Evolutionary conservation across 2,797 vertebrate species (phyloP).

Genomic region (Leucoraja ocellata): DNA sequence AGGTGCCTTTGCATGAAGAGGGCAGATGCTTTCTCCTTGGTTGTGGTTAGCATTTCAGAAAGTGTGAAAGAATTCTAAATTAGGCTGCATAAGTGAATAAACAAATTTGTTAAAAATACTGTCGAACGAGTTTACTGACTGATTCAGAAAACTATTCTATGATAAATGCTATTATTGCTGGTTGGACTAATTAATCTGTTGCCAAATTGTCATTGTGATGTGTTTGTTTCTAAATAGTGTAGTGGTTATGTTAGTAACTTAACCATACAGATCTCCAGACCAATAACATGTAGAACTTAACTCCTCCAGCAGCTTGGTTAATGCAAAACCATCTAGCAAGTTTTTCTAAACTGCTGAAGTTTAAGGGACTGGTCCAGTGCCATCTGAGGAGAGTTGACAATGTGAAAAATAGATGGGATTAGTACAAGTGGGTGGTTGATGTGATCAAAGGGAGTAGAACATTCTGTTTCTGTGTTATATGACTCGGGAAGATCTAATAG

Average conservation of each 20-base stretch:
- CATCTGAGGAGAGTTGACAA: no score
- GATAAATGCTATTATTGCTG: neutral
- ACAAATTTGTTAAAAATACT: neutral
- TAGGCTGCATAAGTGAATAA: neutral
- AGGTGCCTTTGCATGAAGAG: neutral
- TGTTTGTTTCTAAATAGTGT: neutral
- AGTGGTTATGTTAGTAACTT: neutral
- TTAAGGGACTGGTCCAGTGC: neutral
- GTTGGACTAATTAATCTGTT: neutral
- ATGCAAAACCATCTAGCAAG: neutral
- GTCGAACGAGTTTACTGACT: neutral
- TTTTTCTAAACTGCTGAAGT: neutral
- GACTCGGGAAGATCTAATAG: no score
- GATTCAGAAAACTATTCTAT: neutral
- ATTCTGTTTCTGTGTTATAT: no score
- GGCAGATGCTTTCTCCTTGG: neutral
- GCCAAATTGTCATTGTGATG: neutral
- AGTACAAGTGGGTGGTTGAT: no score
- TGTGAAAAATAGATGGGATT: no score
- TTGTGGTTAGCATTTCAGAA: neutral
- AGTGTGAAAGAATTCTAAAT: neutral
- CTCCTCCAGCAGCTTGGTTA: neutral
- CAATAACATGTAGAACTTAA: neutral
- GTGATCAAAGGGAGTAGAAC: no score
- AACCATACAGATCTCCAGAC: neutral